Base-by-base conservation (phyloP, 1,140 invertebrate genomes). In the Zaprionus kolodkinae region DNA sequence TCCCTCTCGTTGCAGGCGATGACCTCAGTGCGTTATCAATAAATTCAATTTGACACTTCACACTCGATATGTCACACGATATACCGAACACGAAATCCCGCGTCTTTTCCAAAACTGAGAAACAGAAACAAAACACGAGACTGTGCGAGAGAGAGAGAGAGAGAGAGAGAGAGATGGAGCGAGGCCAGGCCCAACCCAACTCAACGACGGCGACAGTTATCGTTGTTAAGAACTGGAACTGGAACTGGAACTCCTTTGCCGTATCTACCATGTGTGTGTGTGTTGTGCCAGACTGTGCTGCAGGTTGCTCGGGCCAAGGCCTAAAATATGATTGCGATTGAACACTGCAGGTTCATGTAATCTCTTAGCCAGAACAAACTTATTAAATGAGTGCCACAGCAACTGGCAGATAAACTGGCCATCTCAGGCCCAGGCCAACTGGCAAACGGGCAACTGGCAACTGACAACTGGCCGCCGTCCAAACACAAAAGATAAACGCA, bases 21-120 rank as follows among this genome's bases (percentile, higher is more conserved):
- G 80, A 85, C 76, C 79, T 91, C 90, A 81, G 54, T 65, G 70
- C 76, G 81, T 92, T 92, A 92, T 92, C 91, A 92, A 91, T 91
- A 92, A 92, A 92, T 92, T 92, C 81, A 92, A 91, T 91, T 91
- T 92, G 91, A 92, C 91, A 92, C 80, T 91, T 92, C 91, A 91
- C 91, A 92, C 91, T 91, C 81, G 91, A 92, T 92, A 92, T 92
- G 91, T 92, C 91, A 92, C 84, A 85, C 81, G 91, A 92, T 92
- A 92, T 79, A 87, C 66, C 40, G 76, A 84, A 83, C 77, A 71
- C 73, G 76, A 77, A 77, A 83, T 64, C 65, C 69, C 77, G 45
- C 13, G 38, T 40, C 38, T 40, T 40, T 71, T 67, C 77, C 84
- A 82, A 88, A 72, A 45, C 40, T 45, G n/a, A 66, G 13, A 48